Conservation (phyloP, 2,113 vertebrate genomes). For the Isichthys henryi region DNA sequence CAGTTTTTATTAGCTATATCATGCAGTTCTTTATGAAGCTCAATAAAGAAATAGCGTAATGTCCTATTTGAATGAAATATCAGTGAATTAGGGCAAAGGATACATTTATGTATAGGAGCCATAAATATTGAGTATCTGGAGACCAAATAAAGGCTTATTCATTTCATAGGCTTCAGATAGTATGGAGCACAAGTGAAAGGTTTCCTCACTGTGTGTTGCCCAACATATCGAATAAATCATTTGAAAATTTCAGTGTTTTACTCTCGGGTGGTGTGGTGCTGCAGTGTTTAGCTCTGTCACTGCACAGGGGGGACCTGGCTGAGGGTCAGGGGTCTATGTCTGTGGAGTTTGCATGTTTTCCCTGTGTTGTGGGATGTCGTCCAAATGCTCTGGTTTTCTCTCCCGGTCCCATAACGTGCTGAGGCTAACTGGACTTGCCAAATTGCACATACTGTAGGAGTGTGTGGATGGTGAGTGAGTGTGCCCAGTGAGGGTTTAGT, state of each 20-base stretch:
- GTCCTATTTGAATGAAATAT: background rate
- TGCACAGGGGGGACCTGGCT: too few relatives aligned
- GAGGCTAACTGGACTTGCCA: too few relatives aligned
- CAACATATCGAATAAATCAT: background rate
- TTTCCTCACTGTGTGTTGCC: background rate
- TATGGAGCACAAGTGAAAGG: background rate
- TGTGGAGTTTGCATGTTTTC: too few relatives aligned
- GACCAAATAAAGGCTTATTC: background rate
- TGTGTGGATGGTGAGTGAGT: too few relatives aligned
- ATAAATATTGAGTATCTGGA: conserved; percentile 2
- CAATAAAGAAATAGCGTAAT: background rate
- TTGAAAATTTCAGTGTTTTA: background rate
- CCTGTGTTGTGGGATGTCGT: too few relatives aligned
- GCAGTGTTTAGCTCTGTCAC: too few relatives aligned
- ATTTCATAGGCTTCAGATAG: background rate
- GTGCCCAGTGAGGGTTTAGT: too few relatives aligned
- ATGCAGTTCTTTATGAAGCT: background rate
- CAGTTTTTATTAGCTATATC: background rate
- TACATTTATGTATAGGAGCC: background rate
- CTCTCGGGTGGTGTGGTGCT: background rate
- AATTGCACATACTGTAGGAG: too few relatives aligned
- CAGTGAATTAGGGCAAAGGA: background rate
- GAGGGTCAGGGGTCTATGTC: too few relatives aligned
- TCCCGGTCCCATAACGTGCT: too few relatives aligned
- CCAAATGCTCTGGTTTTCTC: too few relatives aligned